These are phyloP conservation scores for Amphibalanus amphitrite DNA, from an alignment of 1,140 invertebrate genomes.

Conservation along the genomic window DNA sequence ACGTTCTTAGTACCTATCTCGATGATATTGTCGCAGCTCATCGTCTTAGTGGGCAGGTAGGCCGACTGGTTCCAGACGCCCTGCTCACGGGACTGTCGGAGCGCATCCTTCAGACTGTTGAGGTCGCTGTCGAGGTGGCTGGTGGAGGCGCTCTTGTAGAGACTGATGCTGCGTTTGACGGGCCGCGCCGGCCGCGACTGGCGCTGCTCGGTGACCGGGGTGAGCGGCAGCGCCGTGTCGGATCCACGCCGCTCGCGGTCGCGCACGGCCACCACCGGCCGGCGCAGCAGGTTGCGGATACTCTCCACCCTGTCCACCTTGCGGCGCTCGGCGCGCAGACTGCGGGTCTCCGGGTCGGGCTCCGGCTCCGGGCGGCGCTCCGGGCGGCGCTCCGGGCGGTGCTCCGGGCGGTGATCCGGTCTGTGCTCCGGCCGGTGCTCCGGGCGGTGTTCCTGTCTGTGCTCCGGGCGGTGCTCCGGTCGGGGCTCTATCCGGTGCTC, in stretches of 20 bases:
- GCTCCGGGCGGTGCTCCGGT: no score
- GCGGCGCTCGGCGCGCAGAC: background rate
- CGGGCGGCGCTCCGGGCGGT: no score
- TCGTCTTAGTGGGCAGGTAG: slow-evolving; percentile 35
- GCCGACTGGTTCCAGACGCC: slow-evolving; percentile 21
- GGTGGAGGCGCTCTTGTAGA: slow-evolving; percentile 18
- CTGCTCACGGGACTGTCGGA: slow-evolving; percentile 5
- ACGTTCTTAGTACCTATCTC: slow-evolving; percentile 23
- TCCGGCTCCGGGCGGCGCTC: no score
- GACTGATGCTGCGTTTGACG: background rate
- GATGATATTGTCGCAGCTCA: slow-evolving; percentile 43
- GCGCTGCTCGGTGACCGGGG: background rate
- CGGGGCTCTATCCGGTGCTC: no score
- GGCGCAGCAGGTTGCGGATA: slow-evolving; percentile 18
- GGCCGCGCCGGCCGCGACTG: no score
- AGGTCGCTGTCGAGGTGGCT: slow-evolving; percentile 12
- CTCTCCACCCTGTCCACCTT: slow-evolving; percentile 16
- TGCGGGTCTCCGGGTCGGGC: background rate
- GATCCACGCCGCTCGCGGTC: background rate
- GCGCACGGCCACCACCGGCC: background rate
- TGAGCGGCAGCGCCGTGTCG: background rate
- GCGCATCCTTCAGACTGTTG: slow-evolving; percentile 5
- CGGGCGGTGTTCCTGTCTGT: no score
- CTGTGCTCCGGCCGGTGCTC: no score
- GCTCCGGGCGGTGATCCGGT: no score